Base-by-base conservation (phyloP, 2,888 invertebrate species). In the Leptinotarsa peninsularis region DNA sequence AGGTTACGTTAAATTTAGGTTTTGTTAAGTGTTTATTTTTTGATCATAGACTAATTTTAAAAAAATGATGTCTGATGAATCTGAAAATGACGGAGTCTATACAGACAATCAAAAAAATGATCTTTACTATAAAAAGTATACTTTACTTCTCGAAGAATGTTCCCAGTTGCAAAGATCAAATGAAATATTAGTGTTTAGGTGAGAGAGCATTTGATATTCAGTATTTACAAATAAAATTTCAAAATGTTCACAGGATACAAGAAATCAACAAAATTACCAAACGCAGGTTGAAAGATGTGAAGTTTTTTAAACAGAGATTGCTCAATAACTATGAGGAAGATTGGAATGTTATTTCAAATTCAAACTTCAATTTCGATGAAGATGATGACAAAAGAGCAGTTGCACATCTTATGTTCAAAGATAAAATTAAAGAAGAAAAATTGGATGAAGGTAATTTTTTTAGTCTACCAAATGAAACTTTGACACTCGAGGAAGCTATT, bases 131-230 rank as follows among this genome's bases (percentile, higher is more conserved):
- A 91, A 92, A 86, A 94, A 94, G 89, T 94, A 93, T 87, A 93
- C 93, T 87, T 88, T 94, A 82, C 88, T 94, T 75, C 87, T 93
- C 79, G 93, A 94, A 86, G 91, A 93, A 90, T 94, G 94, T 88
- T 93, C 93, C 88, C 91, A 92, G 81, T 89, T 94, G 81, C 94
- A 94, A 85, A 93, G 94, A 91, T 93, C 94, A 85, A 94, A 94
- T 87, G 94, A 94, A 86, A 91, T 93, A 87, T 89, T 94, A 80
- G 92, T 94, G 75, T 91, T 91, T 88, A 91, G 91, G 92, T 91
- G 86, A 83, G 87, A 86, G 83, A 0, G 43, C 21, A 27, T 21
- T 13, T 49, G n/a, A 80, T 82, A 33, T 72, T 81, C 54, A 27
- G 67, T 74, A 69, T 79, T 76, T 83, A 70, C 27, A 21, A 63